phyloP scores from a whole-genome alignment of 2,888 invertebrate species.

The Euplexia lucipara region DNA sequence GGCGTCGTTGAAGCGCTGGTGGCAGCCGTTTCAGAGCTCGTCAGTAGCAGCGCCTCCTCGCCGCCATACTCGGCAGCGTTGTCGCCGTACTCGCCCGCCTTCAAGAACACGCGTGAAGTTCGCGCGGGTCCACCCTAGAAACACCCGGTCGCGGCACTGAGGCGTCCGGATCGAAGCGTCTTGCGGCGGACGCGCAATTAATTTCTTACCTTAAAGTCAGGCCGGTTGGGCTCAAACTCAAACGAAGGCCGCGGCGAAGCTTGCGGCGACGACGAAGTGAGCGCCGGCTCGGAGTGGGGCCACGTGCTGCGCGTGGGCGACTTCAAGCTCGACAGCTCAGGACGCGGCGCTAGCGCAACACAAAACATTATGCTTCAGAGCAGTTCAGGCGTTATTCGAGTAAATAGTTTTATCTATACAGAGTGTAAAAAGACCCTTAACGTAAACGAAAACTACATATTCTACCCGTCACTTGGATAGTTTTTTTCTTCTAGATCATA shows the following conservation, averaged over 20 bases:
- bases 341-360: constrained; percentile 6
- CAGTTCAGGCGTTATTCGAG: constrained; percentile 1
- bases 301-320: constrained; percentile 15
- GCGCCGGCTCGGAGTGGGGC: neutral
- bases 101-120: constrained; percentile 70
- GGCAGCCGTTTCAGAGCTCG: constrained; percentile 13
- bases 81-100: constrained; percentile 86
- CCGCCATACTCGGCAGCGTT: constrained; percentile 79
- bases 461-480: no score
- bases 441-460: no score
- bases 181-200: constrained; percentile 29
- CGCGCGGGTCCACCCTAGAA: constrained; percentile 63
- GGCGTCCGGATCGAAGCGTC: constrained; percentile 52
- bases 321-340: neutral
- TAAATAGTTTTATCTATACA: neutral
- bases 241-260: constrained; percentile 43
- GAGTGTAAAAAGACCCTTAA: no score
- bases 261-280: constrained; percentile 15
- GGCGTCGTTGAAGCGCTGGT: constrained; percentile 12
- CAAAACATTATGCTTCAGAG: neutral
- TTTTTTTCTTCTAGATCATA: no score
- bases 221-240: constrained; percentile 83
- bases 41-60: constrained; percentile 59
- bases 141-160: constrained; percentile 58
- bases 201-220: constrained; percentile 82